Evolutionary conservation across 2,888 invertebrate genomes (phyloP), one percentile per base, ranked within the genome.

Genomic region (Blera fallax): DNA sequence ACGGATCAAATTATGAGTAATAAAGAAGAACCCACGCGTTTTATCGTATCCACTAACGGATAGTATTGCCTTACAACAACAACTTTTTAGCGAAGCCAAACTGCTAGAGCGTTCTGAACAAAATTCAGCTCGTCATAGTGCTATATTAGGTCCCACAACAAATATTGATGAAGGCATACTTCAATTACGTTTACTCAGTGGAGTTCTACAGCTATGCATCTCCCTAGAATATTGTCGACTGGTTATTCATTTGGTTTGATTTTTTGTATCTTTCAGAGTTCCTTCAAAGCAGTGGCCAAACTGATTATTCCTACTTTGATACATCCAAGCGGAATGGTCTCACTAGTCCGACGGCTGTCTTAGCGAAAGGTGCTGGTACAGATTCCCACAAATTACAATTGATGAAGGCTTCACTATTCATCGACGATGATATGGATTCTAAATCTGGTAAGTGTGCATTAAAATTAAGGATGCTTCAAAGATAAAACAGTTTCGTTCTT

Each of bases 371-470:
- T n/a, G 93, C 94, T 65, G 94, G 95, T 40, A 93, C 94, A 0
- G 94, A 94, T 87, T 93, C 95, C 14, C 95, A 95, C 87, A 94
- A 94, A 88, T 93, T 97, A 32, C 97, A 97, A 89, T 92, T 96
- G 0, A 97, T 97, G 97, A 97, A 97, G 90, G 96, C 96, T 0
- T 96, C 96, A 0, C 94, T 97, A 64, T 97, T 92, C 64, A 85
- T 89, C 10, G 91, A 90, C 0, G 90, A 92, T 56, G 90, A 89
- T 50, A 87, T 88, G 52, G 91, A 92, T 37, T 88, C 89, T 7
- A 90, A 90, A 80, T 90, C 90, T 50, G 89, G 91, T 89, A 82
- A 24, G 72, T 45, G 11, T 10, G 1, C 2, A 24, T 45, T 8
- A 7, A 27, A 29, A 16, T 27, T 11, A 10, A 6, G 1, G 5